These are phyloP conservation scores for Melangyna quadrimaculata DNA, from an alignment of 2,888 invertebrate species.

Conservation along the genomic window DNA sequence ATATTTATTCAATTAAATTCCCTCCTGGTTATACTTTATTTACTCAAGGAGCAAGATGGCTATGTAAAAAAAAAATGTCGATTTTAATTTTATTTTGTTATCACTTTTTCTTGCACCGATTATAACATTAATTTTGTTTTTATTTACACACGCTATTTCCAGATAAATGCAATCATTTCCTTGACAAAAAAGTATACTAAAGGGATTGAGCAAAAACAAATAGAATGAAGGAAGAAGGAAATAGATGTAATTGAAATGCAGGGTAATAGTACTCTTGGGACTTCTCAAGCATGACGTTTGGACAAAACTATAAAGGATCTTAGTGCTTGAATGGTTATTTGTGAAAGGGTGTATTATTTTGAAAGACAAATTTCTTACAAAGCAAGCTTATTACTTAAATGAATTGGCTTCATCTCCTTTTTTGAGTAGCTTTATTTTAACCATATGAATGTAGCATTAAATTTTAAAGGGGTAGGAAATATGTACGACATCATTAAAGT, in stretches of 20 bases:
- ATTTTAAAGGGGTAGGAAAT: too few species aligned
- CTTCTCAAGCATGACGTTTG: slow-evolving; percentile 7
- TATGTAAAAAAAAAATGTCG: background rate
- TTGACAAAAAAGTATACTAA: background rate
- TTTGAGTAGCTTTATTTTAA: background rate
- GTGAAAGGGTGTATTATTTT: background rate
- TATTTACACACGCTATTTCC: background rate
- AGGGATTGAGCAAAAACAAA: background rate
- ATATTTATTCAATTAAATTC: slow-evolving; percentile 19
- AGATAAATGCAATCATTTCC: slow-evolving; percentile 10
- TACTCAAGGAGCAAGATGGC: background rate
- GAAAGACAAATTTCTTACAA: background rate
- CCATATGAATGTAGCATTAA: background rate
- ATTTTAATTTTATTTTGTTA: slow-evolving; percentile 22
- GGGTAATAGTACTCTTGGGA: slow-evolving; percentile 8
- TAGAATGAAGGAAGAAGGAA: slow-evolving; percentile 16
- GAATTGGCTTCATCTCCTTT: background rate
- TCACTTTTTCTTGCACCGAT: slow-evolving; percentile 1
- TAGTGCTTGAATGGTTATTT: background rate
- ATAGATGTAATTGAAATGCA: slow-evolving; percentile 16
- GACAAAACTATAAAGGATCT: slow-evolving; percentile 1
- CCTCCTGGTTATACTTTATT: background rate
- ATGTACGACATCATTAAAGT: too few species aligned
- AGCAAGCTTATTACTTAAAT: background rate
- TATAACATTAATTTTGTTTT: slow-evolving; percentile 11